These are phyloP conservation scores for Machimus rusticus DNA, from an alignment of 2,888 invertebrate species.

Conservation along the genomic window DNA sequence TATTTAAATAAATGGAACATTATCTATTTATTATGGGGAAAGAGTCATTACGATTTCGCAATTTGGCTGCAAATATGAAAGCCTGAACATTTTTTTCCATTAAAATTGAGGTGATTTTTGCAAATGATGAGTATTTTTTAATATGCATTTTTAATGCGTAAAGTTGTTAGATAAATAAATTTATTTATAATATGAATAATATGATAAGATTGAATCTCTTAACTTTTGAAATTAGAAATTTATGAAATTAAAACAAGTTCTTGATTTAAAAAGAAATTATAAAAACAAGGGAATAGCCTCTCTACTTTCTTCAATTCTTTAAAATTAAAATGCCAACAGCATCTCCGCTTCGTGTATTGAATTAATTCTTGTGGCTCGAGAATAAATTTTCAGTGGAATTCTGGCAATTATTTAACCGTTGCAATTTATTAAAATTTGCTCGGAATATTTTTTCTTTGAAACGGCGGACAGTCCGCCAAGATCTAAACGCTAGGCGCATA, in stretches of 20 bases:
- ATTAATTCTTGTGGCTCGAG: neutral
- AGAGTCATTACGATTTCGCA: neutral
- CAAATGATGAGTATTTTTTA: no score
- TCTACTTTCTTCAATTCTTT: neutral
- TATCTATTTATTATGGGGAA: neutral
- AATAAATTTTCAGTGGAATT: slow-evolving; percentile 12
- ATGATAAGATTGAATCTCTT: neutral
- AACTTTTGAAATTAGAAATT: neutral
- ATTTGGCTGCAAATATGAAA: neutral
- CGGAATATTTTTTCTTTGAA: neutral
- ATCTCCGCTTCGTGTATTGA: neutral
- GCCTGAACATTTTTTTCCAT: no score
- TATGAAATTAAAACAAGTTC: neutral
- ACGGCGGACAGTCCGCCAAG: neutral
- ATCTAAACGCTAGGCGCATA: neutral
- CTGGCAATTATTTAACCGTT: slow-evolving; percentile 11
- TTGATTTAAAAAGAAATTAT: no score
- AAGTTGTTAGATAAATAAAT: neutral
- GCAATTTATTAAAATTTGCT: slow-evolving; percentile 20
- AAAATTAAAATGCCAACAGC: neutral
- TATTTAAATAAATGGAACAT: neutral
- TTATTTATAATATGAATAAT: neutral
- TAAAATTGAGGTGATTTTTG: no score
- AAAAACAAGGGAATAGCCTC: no score
- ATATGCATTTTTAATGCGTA: no score